Base-by-base conservation (phyloP, 2,888 invertebrate genomes). In the Drosophila kuntzei region DNA sequence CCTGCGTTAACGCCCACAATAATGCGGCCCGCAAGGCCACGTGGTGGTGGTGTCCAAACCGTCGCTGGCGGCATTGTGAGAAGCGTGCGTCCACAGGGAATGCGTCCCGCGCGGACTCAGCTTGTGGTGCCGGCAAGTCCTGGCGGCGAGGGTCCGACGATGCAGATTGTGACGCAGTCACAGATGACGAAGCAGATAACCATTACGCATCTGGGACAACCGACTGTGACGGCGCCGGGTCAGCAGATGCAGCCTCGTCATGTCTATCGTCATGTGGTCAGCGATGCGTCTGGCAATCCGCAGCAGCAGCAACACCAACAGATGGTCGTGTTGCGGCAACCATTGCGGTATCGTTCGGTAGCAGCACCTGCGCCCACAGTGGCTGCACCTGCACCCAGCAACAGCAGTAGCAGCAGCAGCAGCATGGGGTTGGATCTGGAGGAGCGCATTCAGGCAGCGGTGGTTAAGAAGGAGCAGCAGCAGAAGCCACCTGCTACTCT, bases 401-500 rank as follows among this genome's bases (percentile, higher is more conserved):
- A 11, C 39, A 39, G 11, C 5, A 60, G 32, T 5, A 69, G 25
- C 14, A 61, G 39, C 51, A 44, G 22, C 7, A 71, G 34, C 51
- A 79, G 76, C 22, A 83, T 77, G 60, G 87, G 81, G 5, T 62
- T 90, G 39, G 92, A 92, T 57, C 73, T 92, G 32, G 92, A 92
- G 73, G 92, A 92, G 2, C 90, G 91, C 54, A 92, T 92, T 32
- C 91, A 91, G 70, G 92, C 92, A 0, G 91, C 90, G 0, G 90
- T 92, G 20, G 89, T 92, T 0, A 91, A 91, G 41, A 91, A 91
- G 59, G 89, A 91, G 27, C 91, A 91, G 47, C 79, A 79, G 1
- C 74, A 69, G 8, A 75, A 76, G 22, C 61, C 76, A 1, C 27
- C 27, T 9, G n/a, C 39, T 6, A 39, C 20, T 36, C 27, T 62